Percentiles rank a stretch among this genome's conserved stretches.
Conservation (phyloP, 2,113 vertebrate species). For the Osmerus mordax region DNA sequence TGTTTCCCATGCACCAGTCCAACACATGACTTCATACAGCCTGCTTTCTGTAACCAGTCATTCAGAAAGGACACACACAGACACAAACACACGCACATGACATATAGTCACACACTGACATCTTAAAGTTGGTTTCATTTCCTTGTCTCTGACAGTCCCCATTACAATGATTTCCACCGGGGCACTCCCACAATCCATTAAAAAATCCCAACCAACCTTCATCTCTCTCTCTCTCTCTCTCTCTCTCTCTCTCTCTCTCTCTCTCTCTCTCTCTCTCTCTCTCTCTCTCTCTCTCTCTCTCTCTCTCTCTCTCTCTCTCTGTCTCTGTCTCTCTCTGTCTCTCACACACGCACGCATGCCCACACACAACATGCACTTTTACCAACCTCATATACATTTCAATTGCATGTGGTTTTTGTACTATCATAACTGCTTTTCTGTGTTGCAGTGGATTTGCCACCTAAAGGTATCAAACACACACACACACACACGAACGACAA, state of each 20-base stretch:
- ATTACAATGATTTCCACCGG: constrained; percentile 30
- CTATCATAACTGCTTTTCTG: no score
- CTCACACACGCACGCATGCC: constrained; percentile 22
- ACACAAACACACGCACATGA: neutral
- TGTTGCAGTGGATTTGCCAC: no score
- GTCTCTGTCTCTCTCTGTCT: neutral
- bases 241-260: neutral
- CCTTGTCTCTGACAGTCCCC: constrained; percentile 18
- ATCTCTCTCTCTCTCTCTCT: neutral
- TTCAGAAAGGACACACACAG: constrained; percentile 1
- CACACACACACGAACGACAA: neutral
- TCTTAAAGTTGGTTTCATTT: constrained; percentile 26
- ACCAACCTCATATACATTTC: no score
- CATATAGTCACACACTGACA: constrained; percentile 26
- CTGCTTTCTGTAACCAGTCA: constrained; percentile 33
- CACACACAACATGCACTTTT: constrained; percentile 18
- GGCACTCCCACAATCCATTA: constrained; percentile 27
- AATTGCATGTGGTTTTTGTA: no score
- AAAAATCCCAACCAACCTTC: constrained; percentile 7
- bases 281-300: neutral
- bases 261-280: neutral
- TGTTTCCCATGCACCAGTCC: constrained; percentile 48
- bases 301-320: neutral
- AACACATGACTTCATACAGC: constrained; percentile 49
- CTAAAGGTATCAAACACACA: constrained; percentile 8